phyloP scores from a whole-genome alignment of 2,888 invertebrate genomes.

The Drosophila barbarae region DNA sequence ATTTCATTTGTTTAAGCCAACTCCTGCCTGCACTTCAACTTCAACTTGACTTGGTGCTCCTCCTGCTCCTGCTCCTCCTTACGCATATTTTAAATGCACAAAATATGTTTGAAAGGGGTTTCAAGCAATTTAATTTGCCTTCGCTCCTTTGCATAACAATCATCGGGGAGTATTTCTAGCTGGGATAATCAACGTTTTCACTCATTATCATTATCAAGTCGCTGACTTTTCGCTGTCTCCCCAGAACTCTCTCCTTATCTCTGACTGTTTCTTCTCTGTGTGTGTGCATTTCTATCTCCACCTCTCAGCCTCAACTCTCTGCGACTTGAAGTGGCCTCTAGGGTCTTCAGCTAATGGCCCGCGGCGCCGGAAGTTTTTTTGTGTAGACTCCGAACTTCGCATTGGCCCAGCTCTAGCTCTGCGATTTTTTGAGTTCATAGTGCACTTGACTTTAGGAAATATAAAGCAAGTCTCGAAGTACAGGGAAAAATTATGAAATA shows the following conservation, averaged over 20 bases:
- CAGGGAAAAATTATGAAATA: conserved; percentile 2
- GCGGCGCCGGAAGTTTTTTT: conserved; percentile 57
- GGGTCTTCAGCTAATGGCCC: conserved; percentile 66
- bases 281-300: conserved; percentile 6
- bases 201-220: conserved; percentile 67
- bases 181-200: conserved; percentile 45
- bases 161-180: conserved; percentile 42
- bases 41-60: conserved; percentile 12
- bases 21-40: conserved; percentile 21
- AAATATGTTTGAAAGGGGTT: conserved; percentile 36
- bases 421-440: conserved; percentile 22
- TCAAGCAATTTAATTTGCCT: conserved; percentile 62
- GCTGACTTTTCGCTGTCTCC: conserved; percentile 26
- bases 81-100: conserved; percentile 39
- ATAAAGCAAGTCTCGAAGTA: conserved; percentile 24
- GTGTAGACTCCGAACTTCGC: conserved; percentile 24
- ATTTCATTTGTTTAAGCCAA: conserved; percentile 20
- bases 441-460: conserved; percentile 44
- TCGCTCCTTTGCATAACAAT: conserved; percentile 64
- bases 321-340: conserved; percentile 62
- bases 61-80: not conserved
- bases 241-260: not conserved
- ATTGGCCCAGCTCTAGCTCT: conserved; percentile 1
- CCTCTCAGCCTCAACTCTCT: not conserved
- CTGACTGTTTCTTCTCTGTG: not conserved